Conservation (phyloP, 2,888 invertebrate genomes). For the Hermaeophaga mercurialis region DNA sequence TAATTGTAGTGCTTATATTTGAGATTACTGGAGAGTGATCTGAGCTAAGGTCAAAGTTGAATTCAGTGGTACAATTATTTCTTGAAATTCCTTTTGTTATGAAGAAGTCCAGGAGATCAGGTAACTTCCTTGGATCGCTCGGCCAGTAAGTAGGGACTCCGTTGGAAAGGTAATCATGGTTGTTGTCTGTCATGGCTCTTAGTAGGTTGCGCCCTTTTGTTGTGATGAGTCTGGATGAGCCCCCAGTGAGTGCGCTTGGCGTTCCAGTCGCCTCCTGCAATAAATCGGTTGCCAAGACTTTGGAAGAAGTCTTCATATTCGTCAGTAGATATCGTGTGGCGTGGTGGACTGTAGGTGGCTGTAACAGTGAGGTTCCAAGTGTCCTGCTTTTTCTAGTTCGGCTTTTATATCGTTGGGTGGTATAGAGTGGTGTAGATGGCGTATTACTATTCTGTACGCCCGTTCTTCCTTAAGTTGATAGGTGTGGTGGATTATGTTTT, state of each 20-base stretch:
- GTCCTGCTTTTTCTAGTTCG: no score
- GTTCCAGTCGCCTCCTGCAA: not conserved
- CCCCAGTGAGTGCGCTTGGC: not conserved
- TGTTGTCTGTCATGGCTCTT: constrained; percentile 10
- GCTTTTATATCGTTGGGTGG: not conserved
- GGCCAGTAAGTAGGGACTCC: constrained; percentile 21
- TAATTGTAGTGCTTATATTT: not conserved
- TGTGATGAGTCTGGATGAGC: constrained; percentile 16
- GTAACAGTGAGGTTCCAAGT: constrained; percentile 19
- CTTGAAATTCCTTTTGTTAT: not conserved
- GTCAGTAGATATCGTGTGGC: constrained; percentile 8
- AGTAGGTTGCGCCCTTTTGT: constrained; percentile 8
- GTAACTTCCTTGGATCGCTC: not conserved
- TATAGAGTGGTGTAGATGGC: constrained; percentile 1
- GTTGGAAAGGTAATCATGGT: constrained; percentile 5
- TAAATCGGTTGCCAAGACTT: not conserved
- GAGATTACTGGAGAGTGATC: not conserved
- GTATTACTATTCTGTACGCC: constrained; percentile 4
- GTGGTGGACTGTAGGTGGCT: constrained; percentile 16
- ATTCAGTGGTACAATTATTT: not conserved
- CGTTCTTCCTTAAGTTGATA: constrained; percentile 3
- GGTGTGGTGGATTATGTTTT: not conserved
- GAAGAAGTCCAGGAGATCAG: not conserved
- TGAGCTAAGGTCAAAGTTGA: no score
- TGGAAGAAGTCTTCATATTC: constrained; percentile 3